Conservation (phyloP, 2,113 vertebrate species). For the Prinia subflava region DNA sequence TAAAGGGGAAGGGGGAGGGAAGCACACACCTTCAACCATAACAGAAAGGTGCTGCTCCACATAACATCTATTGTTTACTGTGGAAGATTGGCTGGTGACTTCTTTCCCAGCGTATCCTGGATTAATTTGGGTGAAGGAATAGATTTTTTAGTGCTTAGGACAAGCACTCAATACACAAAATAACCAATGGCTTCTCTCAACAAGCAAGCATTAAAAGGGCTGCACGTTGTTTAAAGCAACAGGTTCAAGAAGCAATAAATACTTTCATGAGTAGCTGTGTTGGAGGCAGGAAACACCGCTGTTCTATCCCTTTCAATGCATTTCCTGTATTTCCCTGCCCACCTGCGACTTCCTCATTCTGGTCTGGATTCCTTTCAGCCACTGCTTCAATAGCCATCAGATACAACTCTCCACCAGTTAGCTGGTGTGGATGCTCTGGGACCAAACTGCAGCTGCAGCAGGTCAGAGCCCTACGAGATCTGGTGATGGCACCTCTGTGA, state of each 20-base stretch:
- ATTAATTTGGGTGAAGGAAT: not conserved
- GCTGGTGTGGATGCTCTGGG: not conserved
- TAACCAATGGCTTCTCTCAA: fast-evolving
- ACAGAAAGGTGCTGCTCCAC: not conserved
- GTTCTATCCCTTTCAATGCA: not conserved
- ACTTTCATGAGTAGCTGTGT: not conserved
- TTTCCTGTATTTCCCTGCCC: not conserved
- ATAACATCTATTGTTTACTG: not conserved
- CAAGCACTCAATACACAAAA: not conserved
- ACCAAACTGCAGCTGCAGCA: not conserved
- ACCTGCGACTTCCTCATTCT: not conserved
- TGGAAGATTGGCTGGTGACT: not conserved
- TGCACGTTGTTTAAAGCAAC: not conserved
- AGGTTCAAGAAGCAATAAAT: not conserved
- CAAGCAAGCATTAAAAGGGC: not conserved
- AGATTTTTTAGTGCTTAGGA: not conserved
- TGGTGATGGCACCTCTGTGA: not conserved
- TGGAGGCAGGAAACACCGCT: not conserved
- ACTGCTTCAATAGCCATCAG: not conserved
- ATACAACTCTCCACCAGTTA: not conserved
- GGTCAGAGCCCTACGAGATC: fast-evolving
- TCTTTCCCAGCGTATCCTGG: not conserved
- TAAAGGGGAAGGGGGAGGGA: not conserved
- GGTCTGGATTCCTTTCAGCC: not conserved
- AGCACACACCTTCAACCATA: not conserved